These are phyloP conservation scores for Cheilosia impressa DNA, from an alignment of 2,888 invertebrate species.

Conservation along the genomic window DNA sequence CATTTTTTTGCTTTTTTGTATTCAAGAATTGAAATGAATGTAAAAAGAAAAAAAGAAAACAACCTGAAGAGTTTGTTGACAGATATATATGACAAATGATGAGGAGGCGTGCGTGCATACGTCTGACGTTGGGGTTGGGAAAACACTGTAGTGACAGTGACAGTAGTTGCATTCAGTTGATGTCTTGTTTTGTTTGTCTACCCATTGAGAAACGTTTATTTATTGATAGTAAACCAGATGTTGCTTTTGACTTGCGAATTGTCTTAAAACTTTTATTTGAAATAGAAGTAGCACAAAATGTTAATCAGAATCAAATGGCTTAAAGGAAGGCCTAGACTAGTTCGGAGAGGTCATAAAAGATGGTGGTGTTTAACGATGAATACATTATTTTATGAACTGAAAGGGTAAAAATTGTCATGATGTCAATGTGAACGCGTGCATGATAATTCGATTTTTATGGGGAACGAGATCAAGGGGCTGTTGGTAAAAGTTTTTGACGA, in stretches of 20 bases:
- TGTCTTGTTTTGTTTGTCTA: constrained; percentile 15
- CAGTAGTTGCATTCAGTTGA: constrained; percentile 29
- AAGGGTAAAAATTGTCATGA: too few species aligned
- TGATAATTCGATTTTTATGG: too few species aligned
- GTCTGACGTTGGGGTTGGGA: neutral
- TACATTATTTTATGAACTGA: too few species aligned
- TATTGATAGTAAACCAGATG: constrained; percentile 31
- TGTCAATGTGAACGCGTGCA: too few species aligned
- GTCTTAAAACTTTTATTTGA: constrained; percentile 12
- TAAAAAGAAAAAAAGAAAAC: neutral
- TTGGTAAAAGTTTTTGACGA: too few species aligned
- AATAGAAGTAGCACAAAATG: neutral
- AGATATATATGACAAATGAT: constrained; percentile 27
- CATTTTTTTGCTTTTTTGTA: constrained; percentile 4
- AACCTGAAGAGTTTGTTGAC: constrained; percentile 52
- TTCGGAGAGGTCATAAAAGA: neutral
- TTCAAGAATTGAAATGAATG: constrained; percentile 5
- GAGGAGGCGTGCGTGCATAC: neutral
- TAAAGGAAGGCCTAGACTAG: neutral
- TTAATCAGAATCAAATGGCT: constrained; percentile 4
- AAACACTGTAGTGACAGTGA: constrained; percentile 4
- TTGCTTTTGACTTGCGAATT: constrained; percentile 30
- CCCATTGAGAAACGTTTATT: constrained; percentile 32
- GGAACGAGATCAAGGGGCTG: too few species aligned
- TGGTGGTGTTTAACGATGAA: too few species aligned